Evolutionary conservation across 2,888 invertebrate species (phyloP).

Genomic region (Caenorhabditis zanzibari): DNA sequence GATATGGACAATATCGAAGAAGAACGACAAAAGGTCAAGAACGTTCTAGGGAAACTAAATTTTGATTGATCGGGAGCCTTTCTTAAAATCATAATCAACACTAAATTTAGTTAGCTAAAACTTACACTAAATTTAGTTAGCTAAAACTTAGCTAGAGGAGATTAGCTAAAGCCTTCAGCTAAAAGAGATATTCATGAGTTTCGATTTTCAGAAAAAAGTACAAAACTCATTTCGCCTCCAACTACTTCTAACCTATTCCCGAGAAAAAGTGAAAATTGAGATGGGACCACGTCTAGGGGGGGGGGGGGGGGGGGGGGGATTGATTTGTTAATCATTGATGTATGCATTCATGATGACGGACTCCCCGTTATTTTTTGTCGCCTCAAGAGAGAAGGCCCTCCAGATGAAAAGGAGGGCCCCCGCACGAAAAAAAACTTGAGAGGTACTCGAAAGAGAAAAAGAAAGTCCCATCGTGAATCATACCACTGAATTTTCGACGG

Average conservation of each 20-base stretch:
- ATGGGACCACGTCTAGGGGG: constrained; percentile 7
- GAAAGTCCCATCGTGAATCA: constrained; percentile 12
- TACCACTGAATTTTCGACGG: constrained; percentile 29
- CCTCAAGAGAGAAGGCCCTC: not conserved
- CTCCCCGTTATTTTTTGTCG: constrained; percentile 11
- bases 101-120: too few species aligned
- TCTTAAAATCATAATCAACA: too few species aligned
- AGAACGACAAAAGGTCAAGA: not conserved
- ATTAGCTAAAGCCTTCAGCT: too few species aligned
- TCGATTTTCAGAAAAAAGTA: too few species aligned
- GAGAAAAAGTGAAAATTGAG: constrained; percentile 19
- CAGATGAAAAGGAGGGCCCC: constrained; percentile 30
- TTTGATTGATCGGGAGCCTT: too few species aligned
- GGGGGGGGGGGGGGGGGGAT: too few species aligned
- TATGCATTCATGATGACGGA: constrained; percentile 48
- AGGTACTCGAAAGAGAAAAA: constrained; percentile 29
- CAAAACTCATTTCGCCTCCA: too few species aligned
- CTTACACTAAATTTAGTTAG: too few species aligned
- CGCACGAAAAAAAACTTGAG: constrained; percentile 35
- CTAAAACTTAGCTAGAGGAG: too few species aligned
- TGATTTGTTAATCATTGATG: constrained; percentile 51
- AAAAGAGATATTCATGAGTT: too few species aligned
- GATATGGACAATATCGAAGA: not conserved
- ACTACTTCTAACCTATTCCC: not conserved
- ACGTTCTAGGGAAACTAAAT: not conserved